phyloP scores from a whole-genome alignment of 2,797 vertebrate genomes.

The Hoplostethus mediterraneus region DNA sequence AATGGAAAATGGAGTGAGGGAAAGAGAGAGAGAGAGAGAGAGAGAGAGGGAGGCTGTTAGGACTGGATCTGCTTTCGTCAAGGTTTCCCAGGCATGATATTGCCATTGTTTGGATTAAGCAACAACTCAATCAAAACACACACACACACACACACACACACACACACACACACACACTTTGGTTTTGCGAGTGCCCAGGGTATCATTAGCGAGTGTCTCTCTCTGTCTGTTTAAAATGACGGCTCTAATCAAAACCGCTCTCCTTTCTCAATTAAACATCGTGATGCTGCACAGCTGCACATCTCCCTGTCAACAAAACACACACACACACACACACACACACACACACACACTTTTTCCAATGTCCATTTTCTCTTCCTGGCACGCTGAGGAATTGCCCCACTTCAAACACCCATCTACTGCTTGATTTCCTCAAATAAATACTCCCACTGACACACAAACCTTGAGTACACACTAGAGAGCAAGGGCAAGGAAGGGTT shows the following conservation, averaged over 20 bases:
- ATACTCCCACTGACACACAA: constrained; percentile 31
- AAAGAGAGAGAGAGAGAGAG: too few relatives aligned
- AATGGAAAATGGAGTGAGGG: too few relatives aligned
- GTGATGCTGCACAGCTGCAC: not conserved
- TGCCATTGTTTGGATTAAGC: too few relatives aligned
- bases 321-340: not conserved
- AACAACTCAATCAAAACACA: not conserved
- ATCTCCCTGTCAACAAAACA: not conserved
- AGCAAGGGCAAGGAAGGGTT: not conserved
- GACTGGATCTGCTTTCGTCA: too few relatives aligned
- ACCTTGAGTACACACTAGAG: not conserved
- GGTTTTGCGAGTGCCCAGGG: too few relatives aligned
- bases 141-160: too few relatives aligned
- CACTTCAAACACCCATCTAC: constrained; percentile 37
- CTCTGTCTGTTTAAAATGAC: not conserved
- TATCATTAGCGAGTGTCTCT: too few relatives aligned
- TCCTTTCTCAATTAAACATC: constrained; percentile 14
- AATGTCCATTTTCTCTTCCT: not conserved
- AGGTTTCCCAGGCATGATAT: too few relatives aligned
- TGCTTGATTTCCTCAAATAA: constrained; percentile 45
- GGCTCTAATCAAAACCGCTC: constrained; percentile 3
- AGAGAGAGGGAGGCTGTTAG: too few relatives aligned
- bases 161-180: too few relatives aligned
- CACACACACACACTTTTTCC: not conserved
- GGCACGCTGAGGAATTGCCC: constrained; percentile 23